Percentiles rank a stretch among this genome's conserved stretches.
Conservation (phyloP, 92 coral and sea anemone genomes). For the Zoanthus sociatus region DNA sequence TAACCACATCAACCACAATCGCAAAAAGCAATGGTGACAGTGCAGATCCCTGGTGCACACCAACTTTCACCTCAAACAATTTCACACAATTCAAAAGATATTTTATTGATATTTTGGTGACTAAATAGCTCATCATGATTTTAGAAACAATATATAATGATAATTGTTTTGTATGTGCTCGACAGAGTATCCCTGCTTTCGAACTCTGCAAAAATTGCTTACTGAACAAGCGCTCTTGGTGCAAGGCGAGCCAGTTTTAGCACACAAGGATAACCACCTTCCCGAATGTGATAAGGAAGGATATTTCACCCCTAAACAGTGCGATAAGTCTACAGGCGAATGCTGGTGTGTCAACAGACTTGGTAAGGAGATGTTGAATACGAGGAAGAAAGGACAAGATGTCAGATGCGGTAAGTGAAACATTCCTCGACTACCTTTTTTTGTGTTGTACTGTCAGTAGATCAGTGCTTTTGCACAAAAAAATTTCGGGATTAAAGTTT, state of each 20-base stretch:
- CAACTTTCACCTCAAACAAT: no score
- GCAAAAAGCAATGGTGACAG: no score
- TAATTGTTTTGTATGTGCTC: not conserved
- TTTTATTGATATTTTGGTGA: no score
- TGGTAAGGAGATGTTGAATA: slow-evolving; percentile 22
- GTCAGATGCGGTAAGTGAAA: slow-evolving; percentile 10
- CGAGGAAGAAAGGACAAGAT: not conserved
- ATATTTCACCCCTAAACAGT: slow-evolving; percentile 24
- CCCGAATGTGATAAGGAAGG: slow-evolving; percentile 17
- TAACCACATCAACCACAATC: no score
- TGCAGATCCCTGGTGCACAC: no score
- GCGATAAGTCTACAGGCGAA: slow-evolving; percentile 29
- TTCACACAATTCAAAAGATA: no score
- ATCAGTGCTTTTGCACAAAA: no score
- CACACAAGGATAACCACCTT: not conserved
- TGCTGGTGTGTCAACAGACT: slow-evolving; percentile 27
- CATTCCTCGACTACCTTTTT: no score
- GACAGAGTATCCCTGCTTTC: slow-evolving; percentile 36
- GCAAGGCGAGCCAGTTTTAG: slow-evolving; percentile 24
- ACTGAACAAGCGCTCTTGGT: slow-evolving; percentile 1
- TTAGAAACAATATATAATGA: not conserved
- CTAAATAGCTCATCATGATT: no score
- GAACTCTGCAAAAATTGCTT: not conserved
- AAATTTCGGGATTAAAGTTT: no score
- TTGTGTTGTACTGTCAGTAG: no score